Conservation (phyloP, 2,888 invertebrate species). For the Synergus umbraculus region DNA sequence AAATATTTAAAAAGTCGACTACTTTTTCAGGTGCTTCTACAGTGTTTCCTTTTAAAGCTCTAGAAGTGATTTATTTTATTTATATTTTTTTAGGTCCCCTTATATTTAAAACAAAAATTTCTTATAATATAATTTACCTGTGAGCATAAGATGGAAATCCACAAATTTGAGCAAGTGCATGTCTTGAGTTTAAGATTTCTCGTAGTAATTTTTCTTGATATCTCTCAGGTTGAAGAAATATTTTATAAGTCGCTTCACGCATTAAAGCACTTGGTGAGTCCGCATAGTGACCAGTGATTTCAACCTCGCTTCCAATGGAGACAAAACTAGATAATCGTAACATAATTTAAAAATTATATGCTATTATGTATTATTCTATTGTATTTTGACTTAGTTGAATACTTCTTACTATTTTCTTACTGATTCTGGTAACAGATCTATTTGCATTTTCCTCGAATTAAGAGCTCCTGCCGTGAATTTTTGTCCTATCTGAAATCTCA, state of each 20-base stretch:
- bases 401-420: constrained; percentile 72
- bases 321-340: constrained; percentile 78
- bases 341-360: constrained; percentile 3
- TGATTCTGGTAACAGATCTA: constrained; percentile 84
- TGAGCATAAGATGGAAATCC: constrained; percentile 95
- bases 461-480: constrained; percentile 88
- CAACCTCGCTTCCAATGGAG: constrained; percentile 84
- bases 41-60: constrained; percentile 92
- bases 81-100: not conserved
- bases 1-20: constrained; percentile 86
- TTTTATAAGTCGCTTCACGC: constrained; percentile 92
- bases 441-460: constrained; percentile 83
- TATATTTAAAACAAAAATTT: constrained; percentile 21
- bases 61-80: constrained; percentile 66
- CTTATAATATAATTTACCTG: constrained; percentile 78
- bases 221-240: constrained; percentile 88
- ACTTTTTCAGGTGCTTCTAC: constrained; percentile 90
- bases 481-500: constrained; percentile 82
- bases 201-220: constrained; percentile 87
- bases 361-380: not conserved
- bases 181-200: constrained; percentile 85
- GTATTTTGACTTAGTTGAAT: constrained; percentile 10
- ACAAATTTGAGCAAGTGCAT: constrained; percentile 90
- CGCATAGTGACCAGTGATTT: constrained; percentile 89
- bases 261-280: constrained; percentile 88